Conservation (phyloP, 2,113 vertebrate species). For the Neotoma lepida region DNA sequence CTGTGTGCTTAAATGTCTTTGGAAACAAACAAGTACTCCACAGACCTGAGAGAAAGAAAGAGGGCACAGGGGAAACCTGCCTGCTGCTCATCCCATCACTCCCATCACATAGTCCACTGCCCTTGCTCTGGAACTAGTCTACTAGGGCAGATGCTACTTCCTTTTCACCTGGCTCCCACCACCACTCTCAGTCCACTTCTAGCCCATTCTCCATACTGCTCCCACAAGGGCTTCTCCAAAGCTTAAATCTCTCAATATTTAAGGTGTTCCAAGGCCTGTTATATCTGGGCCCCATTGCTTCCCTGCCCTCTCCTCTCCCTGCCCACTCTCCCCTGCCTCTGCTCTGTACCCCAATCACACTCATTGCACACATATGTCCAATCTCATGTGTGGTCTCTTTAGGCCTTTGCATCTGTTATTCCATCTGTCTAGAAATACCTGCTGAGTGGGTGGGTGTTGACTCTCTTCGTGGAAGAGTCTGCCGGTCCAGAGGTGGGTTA, state of each 20-base stretch:
- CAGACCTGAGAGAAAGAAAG: not conserved
- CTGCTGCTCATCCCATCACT: not conserved
- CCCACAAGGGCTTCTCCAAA: not conserved
- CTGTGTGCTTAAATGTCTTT: not conserved
- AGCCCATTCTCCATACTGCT: not conserved
- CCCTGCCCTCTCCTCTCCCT: accelerated
- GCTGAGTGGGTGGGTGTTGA: not conserved
- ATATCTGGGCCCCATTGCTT: accelerated
- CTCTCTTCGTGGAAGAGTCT: not conserved
- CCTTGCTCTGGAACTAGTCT: not conserved
- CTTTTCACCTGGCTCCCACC: not conserved
- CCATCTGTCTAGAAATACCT: not conserved
- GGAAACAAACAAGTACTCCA: not conserved
- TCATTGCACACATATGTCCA: not conserved
- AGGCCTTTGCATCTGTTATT: not conserved
- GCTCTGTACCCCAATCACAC: not conserved
- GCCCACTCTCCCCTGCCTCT: not conserved
- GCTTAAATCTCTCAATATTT: not conserved
- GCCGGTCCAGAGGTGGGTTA: not conserved
- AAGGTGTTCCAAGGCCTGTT: not conserved
- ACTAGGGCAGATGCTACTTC: too few relatives aligned
- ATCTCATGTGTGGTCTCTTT: not conserved
- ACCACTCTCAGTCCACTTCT: not conserved
- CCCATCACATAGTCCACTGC: accelerated
- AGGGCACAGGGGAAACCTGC: not conserved